Base-by-base conservation (phyloP, 1,140 invertebrate genomes). In the Brachionus rotundiformis region DNA sequence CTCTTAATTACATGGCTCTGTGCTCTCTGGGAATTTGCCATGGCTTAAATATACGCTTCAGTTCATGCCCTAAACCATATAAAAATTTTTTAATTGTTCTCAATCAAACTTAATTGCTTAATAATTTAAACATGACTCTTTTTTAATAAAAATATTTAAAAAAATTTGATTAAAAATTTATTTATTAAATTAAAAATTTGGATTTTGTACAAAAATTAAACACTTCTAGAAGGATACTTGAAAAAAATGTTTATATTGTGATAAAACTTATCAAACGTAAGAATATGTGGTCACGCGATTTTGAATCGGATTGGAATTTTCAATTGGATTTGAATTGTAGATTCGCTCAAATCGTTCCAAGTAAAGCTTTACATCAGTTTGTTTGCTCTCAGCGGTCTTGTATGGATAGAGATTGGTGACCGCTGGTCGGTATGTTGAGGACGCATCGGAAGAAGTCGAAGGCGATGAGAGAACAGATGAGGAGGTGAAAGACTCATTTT, bases 301-400 rank as follows among this genome's bases (percentile, higher is more conserved):
- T 44, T 41, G 39, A 44, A 25, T 11, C n/a, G 68, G 41, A 73
- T 73, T 73, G 19, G 65, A 36, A 36, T 29, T 31, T 13, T 73
- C 39, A 11, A 73, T 19, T 25, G 19, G 19, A 73, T 79, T 49
- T 27, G 76, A 79, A 63, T 79, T 79, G 47, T 79, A 79, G 27
- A 79, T 79, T 2, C 76, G 76, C 25, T 79, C 76, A 6, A 79
- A 79, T 54, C 47, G 5, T 63, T 79, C 76, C 16, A 79, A 36
- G 16, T 79, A 79, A 5, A 79, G 19, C 16, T 79, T 79, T 19
- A 79, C 76, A 79, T 79, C 76, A 10, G 13, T 19, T 25, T 54
- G 27, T 54, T 79, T 31, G 7, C 4, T 31, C 36, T 49, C 19
- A 23, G n/a, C 7, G 8, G 25, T 13, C 47, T 76, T 41, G 13